Evolutionary conservation across 1,140 invertebrate species (phyloP).

Genomic region (Trichonephila inaurata): DNA sequence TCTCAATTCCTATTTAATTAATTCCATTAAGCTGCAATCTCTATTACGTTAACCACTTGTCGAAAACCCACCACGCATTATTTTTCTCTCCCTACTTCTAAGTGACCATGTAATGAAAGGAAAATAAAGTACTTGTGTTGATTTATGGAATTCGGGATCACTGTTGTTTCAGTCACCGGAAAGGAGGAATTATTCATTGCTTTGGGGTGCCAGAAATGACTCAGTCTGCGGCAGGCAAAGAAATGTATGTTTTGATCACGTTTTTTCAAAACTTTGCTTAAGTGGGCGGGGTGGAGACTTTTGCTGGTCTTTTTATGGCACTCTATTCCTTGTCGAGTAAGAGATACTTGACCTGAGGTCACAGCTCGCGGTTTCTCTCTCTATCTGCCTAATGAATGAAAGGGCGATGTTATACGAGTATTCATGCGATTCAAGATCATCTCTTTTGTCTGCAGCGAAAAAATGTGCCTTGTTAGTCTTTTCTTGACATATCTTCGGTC

Average conservation of each 20-base stretch:
- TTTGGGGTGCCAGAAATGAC: neutral
- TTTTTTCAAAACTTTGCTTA: neutral
- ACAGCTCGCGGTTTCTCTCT: neutral
- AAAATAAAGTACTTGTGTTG: slow-evolving; percentile 18
- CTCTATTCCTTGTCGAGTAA: neutral
- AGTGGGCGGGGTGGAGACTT: neutral
- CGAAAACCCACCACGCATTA: too few relatives aligned
- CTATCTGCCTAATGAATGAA: neutral
- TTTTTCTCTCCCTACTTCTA: neutral
- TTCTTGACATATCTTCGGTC: neutral
- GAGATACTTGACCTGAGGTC: neutral
- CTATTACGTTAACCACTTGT: too few relatives aligned
- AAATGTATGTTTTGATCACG: neutral
- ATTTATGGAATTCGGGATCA: neutral
- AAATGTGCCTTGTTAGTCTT: neutral
- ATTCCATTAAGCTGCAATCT: too few relatives aligned
- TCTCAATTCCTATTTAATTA: too few relatives aligned
- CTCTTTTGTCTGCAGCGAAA: neutral
- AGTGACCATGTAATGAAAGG: neutral
- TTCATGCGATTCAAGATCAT: too few relatives aligned
- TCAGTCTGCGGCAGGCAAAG: neutral
- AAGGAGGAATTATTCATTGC: neutral
- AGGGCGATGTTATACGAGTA: neutral
- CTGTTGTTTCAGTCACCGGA: neutral
- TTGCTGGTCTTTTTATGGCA: neutral